These are phyloP conservation scores for Hemaris fuciformis DNA, from an alignment of 2,888 invertebrate genomes.

Conservation along the genomic window DNA sequence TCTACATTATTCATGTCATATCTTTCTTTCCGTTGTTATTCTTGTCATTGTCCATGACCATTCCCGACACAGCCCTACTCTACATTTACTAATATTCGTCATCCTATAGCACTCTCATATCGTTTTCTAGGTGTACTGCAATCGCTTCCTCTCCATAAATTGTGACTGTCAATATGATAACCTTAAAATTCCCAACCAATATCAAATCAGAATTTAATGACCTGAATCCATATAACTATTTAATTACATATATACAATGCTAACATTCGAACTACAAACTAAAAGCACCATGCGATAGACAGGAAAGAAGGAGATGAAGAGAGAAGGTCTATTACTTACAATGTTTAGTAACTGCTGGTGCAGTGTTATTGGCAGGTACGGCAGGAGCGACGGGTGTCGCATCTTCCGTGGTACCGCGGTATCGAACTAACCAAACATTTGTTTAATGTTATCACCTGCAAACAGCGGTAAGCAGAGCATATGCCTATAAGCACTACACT, in stretches of 20 bases:
- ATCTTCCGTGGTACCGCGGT: conserved; percentile 58
- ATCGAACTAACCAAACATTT: conserved; percentile 81
- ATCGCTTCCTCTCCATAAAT: background rate
- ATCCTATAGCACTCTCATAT: background rate
- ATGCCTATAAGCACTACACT: conserved; percentile 63
- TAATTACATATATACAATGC: background rate
- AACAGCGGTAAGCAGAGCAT: conserved; percentile 69
- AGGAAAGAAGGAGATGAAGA: background rate
- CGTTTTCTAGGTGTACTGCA: background rate
- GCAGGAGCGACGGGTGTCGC: conserved; percentile 37
- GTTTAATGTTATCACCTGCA: conserved; percentile 80
- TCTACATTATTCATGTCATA: too few relatives aligned
- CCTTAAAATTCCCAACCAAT: background rate
- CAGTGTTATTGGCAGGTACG: conserved; percentile 48
- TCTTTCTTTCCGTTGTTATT: too few relatives aligned
- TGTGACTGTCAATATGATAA: background rate
- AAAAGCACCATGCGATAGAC: background rate
- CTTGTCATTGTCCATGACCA: too few relatives aligned
- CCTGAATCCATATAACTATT: background rate
- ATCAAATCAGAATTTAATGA: background rate
- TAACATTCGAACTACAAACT: background rate
- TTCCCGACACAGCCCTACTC: too few relatives aligned
- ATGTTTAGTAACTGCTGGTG: conserved; percentile 52
- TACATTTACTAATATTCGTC: too few relatives aligned
- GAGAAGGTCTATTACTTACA: conserved; percentile 53